phyloP scores from a whole-genome alignment of 2,113 vertebrate genomes.

The Osmerus eperlanus region DNA sequence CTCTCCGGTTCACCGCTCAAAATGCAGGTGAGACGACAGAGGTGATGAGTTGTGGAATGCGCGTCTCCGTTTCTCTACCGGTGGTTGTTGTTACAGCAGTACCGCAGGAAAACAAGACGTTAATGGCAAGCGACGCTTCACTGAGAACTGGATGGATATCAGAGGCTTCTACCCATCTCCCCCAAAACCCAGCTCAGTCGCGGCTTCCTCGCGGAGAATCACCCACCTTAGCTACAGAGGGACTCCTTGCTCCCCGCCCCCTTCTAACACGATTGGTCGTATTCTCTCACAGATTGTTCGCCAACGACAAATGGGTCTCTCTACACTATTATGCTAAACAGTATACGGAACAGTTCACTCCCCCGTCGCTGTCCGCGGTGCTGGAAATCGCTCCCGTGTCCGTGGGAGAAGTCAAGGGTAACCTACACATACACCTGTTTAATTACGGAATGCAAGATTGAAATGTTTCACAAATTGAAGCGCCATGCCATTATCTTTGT shows the following conservation, averaged over 20 bases:
- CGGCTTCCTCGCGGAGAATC: slow-evolving; percentile 42
- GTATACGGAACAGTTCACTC: slow-evolving; percentile 7
- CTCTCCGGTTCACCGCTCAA: slow-evolving; percentile 51
- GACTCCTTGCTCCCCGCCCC: slow-evolving; percentile 63
- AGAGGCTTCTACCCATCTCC: slow-evolving; percentile 68
- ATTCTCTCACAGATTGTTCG: slow-evolving; percentile 41
- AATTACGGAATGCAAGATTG: neutral
- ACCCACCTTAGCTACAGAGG: slow-evolving; percentile 60
- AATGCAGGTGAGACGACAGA: slow-evolving; percentile 62
- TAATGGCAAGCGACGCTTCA: slow-evolving; percentile 30
- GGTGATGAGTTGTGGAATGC: slow-evolving; percentile 50
- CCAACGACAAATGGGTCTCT: slow-evolving; percentile 21
- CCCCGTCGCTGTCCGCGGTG: slow-evolving; percentile 56
- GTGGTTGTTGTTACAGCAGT: slow-evolving; percentile 26
- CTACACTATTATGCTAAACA: neutral
- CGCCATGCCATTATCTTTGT: too few species aligned
- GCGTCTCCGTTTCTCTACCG: slow-evolving; percentile 37
- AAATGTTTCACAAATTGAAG: too few species aligned
- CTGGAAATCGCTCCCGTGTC: slow-evolving; percentile 40
- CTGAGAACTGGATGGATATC: slow-evolving; percentile 52
- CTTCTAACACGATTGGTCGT: slow-evolving; percentile 60
- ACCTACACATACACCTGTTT: neutral
- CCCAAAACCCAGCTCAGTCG: slow-evolving; percentile 46
- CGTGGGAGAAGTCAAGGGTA: too few species aligned
- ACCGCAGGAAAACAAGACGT: slow-evolving; percentile 19